Base-by-base conservation (phyloP, 2,797 vertebrate species). In the Onychomys arenicola region DNA sequence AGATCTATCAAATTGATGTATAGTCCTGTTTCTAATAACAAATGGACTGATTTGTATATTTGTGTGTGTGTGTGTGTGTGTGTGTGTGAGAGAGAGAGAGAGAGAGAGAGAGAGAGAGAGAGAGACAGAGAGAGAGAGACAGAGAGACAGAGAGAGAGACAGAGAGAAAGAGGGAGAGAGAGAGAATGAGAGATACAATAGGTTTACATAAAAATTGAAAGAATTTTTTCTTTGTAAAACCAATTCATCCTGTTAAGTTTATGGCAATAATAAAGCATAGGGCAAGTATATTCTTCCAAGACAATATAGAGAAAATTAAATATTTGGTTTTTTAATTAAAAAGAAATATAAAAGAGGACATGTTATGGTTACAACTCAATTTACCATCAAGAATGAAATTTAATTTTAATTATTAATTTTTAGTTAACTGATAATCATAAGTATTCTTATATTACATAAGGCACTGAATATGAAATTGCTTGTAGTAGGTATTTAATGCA, bases 351-450 rank as follows among this genome's bases (percentile, higher is more conserved):
- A 87, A 75, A 90, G 61, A 84, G 29, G 73, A 63, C 37, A 89
- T 65, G 4, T 61, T 78, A 57, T 46, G 16, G 21, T 14, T 75
- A 63, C 37, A 81, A 34, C 5, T 69, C 32, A 81, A 40, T 37
- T 25, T 77, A 82, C 13, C 27, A 61, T 91, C 1, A 92, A 88
- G 57, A 89, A 55, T 65, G 10, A 96, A 93, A 87, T 52, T 96
- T 90, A 7, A 76, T 67, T 93, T 96, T 76, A 91, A 87, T 92
- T 80, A 65, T 4, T 78, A 59, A 76, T 89, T 89, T 93, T 95
- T 29, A 96, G 32, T 6, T n/a, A 81, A 90, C 25, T 89, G 27
- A 89, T 89, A 87, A 89, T 67, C 27, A 84, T 57, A 94, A 37
- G 32, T 80, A 13, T 87, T 91, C 19, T 2, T 14, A 14, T 3